Conservation (phyloP, 2,797 vertebrate genomes). For the Ceyx erithaca region DNA sequence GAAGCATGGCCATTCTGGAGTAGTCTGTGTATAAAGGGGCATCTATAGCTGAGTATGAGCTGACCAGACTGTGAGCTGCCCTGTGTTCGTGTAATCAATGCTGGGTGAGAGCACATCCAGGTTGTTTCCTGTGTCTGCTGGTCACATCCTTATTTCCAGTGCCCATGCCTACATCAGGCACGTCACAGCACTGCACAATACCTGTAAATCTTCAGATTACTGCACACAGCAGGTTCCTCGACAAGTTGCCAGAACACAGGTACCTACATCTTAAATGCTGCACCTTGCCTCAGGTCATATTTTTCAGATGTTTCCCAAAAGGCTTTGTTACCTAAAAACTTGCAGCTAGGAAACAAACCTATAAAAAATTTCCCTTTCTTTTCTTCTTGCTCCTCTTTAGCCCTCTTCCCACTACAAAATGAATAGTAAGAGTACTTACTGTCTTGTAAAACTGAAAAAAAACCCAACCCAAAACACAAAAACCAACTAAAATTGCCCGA, state of each 20-base stretch:
- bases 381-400: not conserved
- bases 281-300: not conserved
- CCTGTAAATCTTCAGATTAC: not conserved
- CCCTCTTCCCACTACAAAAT: not conserved
- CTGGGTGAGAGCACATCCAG: accelerated
- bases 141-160: not conserved
- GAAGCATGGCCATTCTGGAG: not conserved
- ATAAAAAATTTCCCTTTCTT: not conserved
- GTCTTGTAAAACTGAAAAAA: not conserved
- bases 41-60: not conserved
- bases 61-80: not conserved
- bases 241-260: not conserved
- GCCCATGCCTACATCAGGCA: not conserved
- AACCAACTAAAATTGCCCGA: not conserved
- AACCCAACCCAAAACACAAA: not conserved
- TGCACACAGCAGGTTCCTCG: not conserved
- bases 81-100: not conserved
- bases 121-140: not conserved
- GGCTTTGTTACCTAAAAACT: not conserved
- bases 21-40: not conserved
- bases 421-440: not conserved
- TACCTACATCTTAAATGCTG: not conserved
- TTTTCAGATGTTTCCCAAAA: not conserved
- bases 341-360: not conserved
- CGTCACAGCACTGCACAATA: not conserved